Base-by-base conservation (phyloP, 2,888 invertebrate species). In the Isoperla grammatica region DNA sequence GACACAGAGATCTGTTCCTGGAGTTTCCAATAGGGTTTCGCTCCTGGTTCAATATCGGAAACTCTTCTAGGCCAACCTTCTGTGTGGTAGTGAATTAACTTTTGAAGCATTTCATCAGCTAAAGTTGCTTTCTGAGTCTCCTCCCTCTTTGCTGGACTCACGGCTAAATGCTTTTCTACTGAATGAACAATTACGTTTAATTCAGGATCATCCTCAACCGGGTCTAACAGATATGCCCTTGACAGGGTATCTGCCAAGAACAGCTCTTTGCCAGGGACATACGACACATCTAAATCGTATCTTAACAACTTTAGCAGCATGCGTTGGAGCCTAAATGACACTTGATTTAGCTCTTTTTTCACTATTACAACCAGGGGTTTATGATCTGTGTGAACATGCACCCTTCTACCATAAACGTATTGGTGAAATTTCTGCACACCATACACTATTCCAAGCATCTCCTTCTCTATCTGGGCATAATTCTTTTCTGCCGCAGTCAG, bases 211-310 rank as follows among this genome's bases (percentile, higher is more conserved):
- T 58, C 58, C 6, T 15, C 13, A 42, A 43, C 56, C 11, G 15
- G 15, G 11, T 56, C 56, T 3, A 19, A 4, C 3, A 53, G 40
- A n/a, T 17, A 39, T 15, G 53, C 50, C 53, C 57, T 46, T 17
- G 57, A 57, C 15, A 57, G 39, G 12, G 48, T 57, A 35, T 57
- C 57, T 17, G 57, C 57, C n/a, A 57, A 11, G 23, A 37, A 57
- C 48, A 57, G n/a, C 20, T 48, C 12, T 19, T 46, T 48, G 11
- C 57, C 57, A 11, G 57, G 57, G 17, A 45, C 37, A 56, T 55
- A 55, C 13, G 13, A 37, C 15, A 55, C 43, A 15, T n/a, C 40
- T n/a, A 55, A 56, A 56, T 56, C 29, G 19, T 56, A 45, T 13
- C 46, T 19, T n/a, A 19, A 40, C 13, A 40, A 46, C 23, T 56